Evolutionary conservation across 2,113 vertebrate species (phyloP), one percentile per base, ranked within the genome.

Genomic region (Diadophis punctatus): DNA sequence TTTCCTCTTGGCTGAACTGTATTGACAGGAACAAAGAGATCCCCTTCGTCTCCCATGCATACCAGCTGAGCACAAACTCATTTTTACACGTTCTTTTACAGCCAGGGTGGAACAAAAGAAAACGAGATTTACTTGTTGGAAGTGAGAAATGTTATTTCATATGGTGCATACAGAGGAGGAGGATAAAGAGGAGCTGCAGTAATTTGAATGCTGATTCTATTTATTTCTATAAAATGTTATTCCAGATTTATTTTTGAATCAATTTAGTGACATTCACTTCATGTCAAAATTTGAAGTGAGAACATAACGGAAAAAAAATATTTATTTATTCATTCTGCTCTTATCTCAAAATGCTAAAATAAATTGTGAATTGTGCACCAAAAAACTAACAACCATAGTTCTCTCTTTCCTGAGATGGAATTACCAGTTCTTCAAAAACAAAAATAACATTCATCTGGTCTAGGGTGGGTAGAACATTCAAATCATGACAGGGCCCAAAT

Each of bases 101-200:
- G 80, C 52, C 39, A 48, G 53, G 8, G 27, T 86, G 84, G 53
- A 91, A 91, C 90, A 91, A 91, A 91, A 86, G 80, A 86, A 86
- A 86, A 86, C 23, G 43, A 91, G 80, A 53, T 91, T 91, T 91
- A 85, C 52, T 85, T 85, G 23, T 80, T 86, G 52, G 51, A 91
- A 85, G 51, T 91, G 74, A 91, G 52, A 91, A 91, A 91, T 86
- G 74, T 86, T 91, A 91, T 56, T 91, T 91, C 90, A 91, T 84
- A 86, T 39, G 53, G 74, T 91, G 52, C 25, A n/a, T 91, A 85
- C n/a, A 56, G 90, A 91, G 51, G 39, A 56, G 68, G 51, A 56
- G 74, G 39, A 39, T 43, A 53, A 85, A 85, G 34, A 30, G 34
- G 39, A 86, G 80, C 22, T 53, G 63, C 90, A 91, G 39, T 25